phyloP scores from a whole-genome alignment of 2,113 vertebrate genomes.

The Condylura cristata region DNA sequence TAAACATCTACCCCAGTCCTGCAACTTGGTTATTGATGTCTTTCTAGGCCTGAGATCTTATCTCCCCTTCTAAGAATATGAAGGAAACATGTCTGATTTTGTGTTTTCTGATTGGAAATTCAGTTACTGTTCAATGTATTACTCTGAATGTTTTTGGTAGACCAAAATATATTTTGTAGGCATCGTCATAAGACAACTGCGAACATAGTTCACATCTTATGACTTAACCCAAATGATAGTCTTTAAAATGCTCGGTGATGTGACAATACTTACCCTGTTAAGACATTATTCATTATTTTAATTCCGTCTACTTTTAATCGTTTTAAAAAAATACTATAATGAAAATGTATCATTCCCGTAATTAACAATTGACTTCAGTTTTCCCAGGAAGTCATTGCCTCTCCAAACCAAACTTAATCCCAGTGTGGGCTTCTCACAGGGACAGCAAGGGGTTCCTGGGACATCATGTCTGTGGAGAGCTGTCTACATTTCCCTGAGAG shows the following conservation, averaged over 20 bases:
- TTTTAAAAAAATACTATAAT: background rate
- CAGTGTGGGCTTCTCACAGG: background rate
- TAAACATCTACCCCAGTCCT: background rate
- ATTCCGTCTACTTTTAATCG: background rate
- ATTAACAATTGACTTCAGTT: background rate
- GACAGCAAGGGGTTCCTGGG: background rate
- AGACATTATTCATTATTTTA: background rate
- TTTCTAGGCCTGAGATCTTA: background rate
- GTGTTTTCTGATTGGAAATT: background rate
- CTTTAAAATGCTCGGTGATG: background rate
- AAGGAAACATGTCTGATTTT: background rate
- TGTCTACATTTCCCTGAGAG: background rate
- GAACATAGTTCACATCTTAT: background rate
- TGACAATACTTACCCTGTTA: background rate
- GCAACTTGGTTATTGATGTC: background rate
- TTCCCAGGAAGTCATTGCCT: background rate
- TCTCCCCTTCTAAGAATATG: background rate
- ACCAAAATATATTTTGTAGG: background rate
- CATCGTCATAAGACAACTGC: background rate
- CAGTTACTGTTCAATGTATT: background rate
- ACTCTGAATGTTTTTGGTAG: background rate
- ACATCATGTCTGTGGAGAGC: background rate
- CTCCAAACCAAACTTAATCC: background rate
- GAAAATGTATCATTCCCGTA: background rate
- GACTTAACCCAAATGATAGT: background rate